These are phyloP conservation scores for Hoplostethus atlanticus DNA, from an alignment of 2,797 vertebrate species.

Conservation along the genomic window DNA sequence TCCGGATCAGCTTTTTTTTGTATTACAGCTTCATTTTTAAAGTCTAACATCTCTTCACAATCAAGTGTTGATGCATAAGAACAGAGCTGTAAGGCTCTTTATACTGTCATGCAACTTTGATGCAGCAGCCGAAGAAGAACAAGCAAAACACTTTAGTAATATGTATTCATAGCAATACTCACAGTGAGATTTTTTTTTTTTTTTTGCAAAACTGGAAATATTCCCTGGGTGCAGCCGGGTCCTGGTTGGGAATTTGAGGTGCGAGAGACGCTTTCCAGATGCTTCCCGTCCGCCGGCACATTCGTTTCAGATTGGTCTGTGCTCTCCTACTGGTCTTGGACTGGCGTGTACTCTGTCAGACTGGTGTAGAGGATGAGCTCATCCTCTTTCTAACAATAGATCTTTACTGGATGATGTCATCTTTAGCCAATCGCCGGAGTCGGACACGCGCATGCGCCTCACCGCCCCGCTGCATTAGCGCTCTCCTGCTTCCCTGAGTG, in stretches of 20 bases:
- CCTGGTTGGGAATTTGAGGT: too few relatives aligned
- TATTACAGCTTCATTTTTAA: not conserved
- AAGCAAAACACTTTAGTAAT: too few relatives aligned
- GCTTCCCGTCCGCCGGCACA: too few relatives aligned
- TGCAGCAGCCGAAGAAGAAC: too few relatives aligned
- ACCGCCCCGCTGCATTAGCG: not conserved
- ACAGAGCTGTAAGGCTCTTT: too few relatives aligned
- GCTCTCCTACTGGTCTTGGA: slow-evolving; percentile 28
- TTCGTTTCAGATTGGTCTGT: slow-evolving; percentile 28
- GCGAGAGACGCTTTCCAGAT: too few relatives aligned
- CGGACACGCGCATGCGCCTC: slow-evolving; percentile 50
- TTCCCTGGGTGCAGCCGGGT: not conserved
- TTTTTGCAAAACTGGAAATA: not conserved
- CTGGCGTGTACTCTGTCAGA: not conserved
- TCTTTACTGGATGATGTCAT: slow-evolving; percentile 85
- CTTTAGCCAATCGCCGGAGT: slow-evolving; percentile 79
- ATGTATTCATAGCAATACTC: not conserved
- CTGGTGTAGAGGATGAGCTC: slow-evolving; percentile 82
- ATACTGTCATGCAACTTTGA: not conserved
- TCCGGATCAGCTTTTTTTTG: too few relatives aligned
- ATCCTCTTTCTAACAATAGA: slow-evolving; percentile 84
- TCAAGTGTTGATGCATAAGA: too few relatives aligned
- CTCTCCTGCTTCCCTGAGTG: not conserved
- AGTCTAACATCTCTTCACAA: too few relatives aligned
- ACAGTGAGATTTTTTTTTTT: not conserved